These are phyloP conservation scores for Apus apus DNA, from an alignment of 2,113 vertebrate species.

Conservation along the genomic window DNA sequence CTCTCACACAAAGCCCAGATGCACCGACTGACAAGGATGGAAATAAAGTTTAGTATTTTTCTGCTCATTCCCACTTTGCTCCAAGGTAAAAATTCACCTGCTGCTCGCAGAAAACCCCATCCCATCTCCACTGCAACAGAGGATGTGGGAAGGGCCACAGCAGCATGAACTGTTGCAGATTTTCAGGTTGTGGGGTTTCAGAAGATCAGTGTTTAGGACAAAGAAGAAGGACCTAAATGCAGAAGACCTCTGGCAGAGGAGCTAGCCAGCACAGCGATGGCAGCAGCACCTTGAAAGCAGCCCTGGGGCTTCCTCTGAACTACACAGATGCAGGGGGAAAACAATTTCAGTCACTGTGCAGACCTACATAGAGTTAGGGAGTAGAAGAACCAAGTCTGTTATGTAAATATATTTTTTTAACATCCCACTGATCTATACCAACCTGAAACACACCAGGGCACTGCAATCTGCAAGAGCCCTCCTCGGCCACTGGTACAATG, in stretches of 20 bases:
- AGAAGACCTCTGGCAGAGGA: background rate
- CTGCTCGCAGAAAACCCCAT: background rate
- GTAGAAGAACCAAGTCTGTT: background rate
- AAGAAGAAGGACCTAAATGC: background rate
- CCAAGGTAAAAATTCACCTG: background rate
- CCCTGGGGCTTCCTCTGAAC: background rate
- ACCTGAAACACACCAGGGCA: background rate
- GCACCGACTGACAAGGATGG: background rate
- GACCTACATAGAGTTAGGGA: background rate
- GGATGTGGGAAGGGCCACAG: background rate
- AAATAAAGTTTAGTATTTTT: background rate
- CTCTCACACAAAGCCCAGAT: background rate
- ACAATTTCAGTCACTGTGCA: background rate
- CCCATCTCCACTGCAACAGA: background rate
- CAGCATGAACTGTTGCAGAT: background rate
- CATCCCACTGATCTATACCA: background rate
- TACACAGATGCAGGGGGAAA: background rate
- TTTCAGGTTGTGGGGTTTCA: background rate
- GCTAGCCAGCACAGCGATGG: background rate
- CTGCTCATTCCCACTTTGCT: background rate
- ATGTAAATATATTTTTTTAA: background rate
- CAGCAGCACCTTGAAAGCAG: background rate
- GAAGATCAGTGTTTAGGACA: background rate
- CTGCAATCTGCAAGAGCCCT: background rate
- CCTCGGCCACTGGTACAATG: accelerated